Percentiles rank a stretch among this genome's conserved stretches.
These are phyloP conservation scores for Patella pellucida DNA, from an alignment of 2,888 invertebrate genomes.

Conservation along the genomic window DNA sequence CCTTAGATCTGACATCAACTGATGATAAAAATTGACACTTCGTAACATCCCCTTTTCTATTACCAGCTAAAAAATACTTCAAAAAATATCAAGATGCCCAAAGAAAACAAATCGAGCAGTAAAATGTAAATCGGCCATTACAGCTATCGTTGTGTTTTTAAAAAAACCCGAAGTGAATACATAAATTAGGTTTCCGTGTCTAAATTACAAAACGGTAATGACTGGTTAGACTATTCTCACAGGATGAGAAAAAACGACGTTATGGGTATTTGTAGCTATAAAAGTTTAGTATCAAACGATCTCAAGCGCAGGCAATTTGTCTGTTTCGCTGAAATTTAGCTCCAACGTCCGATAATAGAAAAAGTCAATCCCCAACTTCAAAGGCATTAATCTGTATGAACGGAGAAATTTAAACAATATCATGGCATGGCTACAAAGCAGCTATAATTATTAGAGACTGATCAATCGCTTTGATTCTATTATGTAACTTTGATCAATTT, in stretches of 20 bases:
- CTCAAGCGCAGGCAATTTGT: conserved; percentile 7
- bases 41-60: not conserved
- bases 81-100: not conserved
- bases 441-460: conserved; percentile 5
- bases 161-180: not conserved
- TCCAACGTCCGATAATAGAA: conserved; percentile 7
- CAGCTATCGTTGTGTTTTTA: not conserved
- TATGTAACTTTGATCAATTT: conserved; percentile 12
- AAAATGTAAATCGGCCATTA: conserved; percentile 10
- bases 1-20: too few species aligned
- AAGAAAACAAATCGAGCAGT: conserved; percentile 3
- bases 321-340: conserved; percentile 3
- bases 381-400: conserved; percentile 11
- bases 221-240: not conserved
- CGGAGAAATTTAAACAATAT: conserved; percentile 10
- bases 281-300: conserved; percentile 10
- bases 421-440: not conserved
- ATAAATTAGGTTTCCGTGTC: conserved; percentile 11
- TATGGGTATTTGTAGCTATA: conserved; percentile 12
- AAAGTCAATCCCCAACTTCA: conserved; percentile 8
- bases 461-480: conserved; percentile 10
- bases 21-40: not conserved
- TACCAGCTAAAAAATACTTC: not conserved
- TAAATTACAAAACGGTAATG: conserved; percentile 5
- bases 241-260: conserved; percentile 6